phyloP scores from a whole-genome alignment of 1,140 invertebrate genomes.

The Charaxes varanes region DNA sequence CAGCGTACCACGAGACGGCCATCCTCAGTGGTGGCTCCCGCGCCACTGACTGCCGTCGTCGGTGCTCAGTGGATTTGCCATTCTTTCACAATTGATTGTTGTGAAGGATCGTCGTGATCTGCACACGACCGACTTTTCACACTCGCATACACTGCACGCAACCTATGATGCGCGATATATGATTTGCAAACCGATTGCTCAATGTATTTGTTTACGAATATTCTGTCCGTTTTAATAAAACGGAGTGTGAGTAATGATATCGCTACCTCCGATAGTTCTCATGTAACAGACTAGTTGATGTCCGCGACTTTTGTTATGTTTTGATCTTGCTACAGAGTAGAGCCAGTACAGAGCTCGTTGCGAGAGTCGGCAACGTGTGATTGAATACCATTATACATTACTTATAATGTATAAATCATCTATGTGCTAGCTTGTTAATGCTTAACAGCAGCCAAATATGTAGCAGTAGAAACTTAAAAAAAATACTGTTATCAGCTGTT shows the following conservation, averaged over 20 bases:
- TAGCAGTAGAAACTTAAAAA: too few species aligned
- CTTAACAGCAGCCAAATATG: too few species aligned
- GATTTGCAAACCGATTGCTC: conserved; percentile 6
- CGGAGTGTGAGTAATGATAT: conserved; percentile 12
- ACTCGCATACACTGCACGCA: conserved; percentile 8
- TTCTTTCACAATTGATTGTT: conserved; percentile 55
- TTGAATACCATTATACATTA: too few species aligned
- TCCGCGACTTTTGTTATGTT: too few species aligned
- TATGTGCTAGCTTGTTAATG: too few species aligned
- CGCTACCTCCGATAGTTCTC: conserved; percentile 15
- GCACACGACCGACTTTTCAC: conserved; percentile 6
- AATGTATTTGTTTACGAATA: conserved; percentile 5
- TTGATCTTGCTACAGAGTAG: too few species aligned
- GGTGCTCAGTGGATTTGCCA: conserved; percentile 47
- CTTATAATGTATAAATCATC: too few species aligned
- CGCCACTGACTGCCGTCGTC: conserved; percentile 49
- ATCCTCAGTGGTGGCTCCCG: conserved; percentile 47
- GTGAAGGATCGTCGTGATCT: conserved; percentile 34
- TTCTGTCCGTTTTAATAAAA: not conserved
- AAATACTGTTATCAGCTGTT: too few species aligned
- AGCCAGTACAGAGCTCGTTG: too few species aligned
- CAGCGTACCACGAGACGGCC: conserved; percentile 53
- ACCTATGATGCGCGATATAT: not conserved
- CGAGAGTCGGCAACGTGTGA: too few species aligned
- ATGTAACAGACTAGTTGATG: too few species aligned